phyloP scores from a whole-genome alignment of 2,888 invertebrate species.

The Eurytoma californica region DNA sequence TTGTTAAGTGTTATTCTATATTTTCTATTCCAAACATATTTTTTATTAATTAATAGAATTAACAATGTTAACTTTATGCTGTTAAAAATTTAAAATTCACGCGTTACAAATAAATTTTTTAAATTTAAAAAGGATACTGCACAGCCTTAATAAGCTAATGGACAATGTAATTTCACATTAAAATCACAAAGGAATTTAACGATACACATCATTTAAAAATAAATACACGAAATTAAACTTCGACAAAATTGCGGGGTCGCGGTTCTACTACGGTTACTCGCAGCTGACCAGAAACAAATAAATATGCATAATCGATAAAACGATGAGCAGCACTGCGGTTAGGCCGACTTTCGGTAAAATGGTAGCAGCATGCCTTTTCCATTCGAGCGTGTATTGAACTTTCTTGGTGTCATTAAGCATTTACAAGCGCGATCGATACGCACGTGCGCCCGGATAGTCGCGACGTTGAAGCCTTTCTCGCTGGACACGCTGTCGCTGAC shows the following conservation, averaged over 20 bases:
- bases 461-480: constrained; percentile 40
- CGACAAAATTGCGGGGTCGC: no score
- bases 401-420: constrained; percentile 34
- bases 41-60: no score
- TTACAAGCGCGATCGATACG: constrained; percentile 32
- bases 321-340: not conserved
- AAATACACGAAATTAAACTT: not conserved
- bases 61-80: no score
- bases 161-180: no score
- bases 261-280: not conserved
- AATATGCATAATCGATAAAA: not conserved
- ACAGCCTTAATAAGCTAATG: no score
- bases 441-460: constrained; percentile 7
- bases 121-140: no score
- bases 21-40: no score
- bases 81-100: no score
- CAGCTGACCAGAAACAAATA: no score
- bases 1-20: no score
- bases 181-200: not conserved
- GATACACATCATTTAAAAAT: not conserved
- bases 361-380: not conserved
- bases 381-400: constrained; percentile 20
- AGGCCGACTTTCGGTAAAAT: not conserved
- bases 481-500: constrained; percentile 25
- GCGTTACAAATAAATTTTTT: no score